These are phyloP conservation scores for Odontamblyopus rebecca DNA, from an alignment of 2,797 vertebrate genomes.

Conservation along the genomic window DNA sequence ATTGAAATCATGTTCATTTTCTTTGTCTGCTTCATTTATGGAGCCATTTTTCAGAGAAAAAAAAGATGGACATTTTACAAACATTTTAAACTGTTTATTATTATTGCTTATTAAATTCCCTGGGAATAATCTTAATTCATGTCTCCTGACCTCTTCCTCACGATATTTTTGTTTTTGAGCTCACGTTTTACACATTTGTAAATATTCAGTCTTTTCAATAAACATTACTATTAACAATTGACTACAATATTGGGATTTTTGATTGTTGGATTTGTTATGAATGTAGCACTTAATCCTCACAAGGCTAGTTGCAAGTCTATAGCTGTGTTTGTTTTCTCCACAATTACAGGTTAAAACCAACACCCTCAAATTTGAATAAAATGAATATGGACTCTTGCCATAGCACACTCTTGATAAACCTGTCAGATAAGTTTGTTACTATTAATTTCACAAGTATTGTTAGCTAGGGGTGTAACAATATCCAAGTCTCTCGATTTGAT, in stretches of 20 bases:
- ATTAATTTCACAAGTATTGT: too few relatives aligned
- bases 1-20: conserved; percentile 71
- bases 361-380: too few relatives aligned
- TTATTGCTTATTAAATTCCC: conserved; percentile 82
- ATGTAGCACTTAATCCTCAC: neutral
- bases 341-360: too few relatives aligned
- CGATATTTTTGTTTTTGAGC: conserved; percentile 24
- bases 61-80: conserved; percentile 78
- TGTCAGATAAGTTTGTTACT: too few relatives aligned
- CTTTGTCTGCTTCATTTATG: conserved; percentile 80
- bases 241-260: conserved; percentile 22
- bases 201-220: conserved; percentile 44
- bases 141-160: conserved; percentile 81
- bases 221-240: conserved; percentile 16
- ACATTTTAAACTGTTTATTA: conserved; percentile 79
- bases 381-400: too few relatives aligned
- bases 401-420: too few relatives aligned
- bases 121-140: conserved; percentile 62
- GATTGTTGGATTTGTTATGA: neutral
- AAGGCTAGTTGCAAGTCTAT: neutral
- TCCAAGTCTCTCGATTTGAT: too few relatives aligned
- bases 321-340: too few relatives aligned
- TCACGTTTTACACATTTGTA: conserved; percentile 46
- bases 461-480: too few relatives aligned
- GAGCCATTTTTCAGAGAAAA: conserved; percentile 78